Percentiles rank a stretch among this genome's conserved stretches.
Evolutionary conservation across 1,140 invertebrate genomes (phyloP).

Genomic region (Dendrolimus kikuchii): DNA sequence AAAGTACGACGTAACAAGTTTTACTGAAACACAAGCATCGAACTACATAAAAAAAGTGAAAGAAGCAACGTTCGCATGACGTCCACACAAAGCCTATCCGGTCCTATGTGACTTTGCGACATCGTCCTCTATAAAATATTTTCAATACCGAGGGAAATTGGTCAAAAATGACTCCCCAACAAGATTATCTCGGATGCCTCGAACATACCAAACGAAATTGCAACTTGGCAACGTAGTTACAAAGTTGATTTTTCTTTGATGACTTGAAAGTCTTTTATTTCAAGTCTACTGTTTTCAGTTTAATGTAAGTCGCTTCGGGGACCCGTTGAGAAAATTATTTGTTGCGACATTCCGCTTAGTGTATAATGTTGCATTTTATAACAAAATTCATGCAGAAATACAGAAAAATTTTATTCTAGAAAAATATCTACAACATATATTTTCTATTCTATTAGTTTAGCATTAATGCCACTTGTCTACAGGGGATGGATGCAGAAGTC

Average conservation of each 20-base stretch:
- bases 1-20: too few relatives aligned
- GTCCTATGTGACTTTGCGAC: constrained; percentile 12
- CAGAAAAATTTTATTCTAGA: too few relatives aligned
- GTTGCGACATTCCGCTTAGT: not conserved
- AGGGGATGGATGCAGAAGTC: too few relatives aligned
- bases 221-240: not conserved
- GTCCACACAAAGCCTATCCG: constrained; percentile 10
- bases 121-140: constrained; percentile 45
- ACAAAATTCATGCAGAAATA: too few relatives aligned
- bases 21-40: too few relatives aligned
- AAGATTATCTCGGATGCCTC: constrained; percentile 39
- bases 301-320: constrained; percentile 16
- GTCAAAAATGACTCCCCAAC: constrained; percentile 56
- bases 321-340: constrained; percentile 15
- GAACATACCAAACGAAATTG: not conserved
- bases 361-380: too few relatives aligned
- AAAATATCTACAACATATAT: too few relatives aligned
- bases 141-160: constrained; percentile 49
- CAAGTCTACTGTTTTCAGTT: too few relatives aligned
- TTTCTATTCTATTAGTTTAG: too few relatives aligned
- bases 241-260: constrained; percentile 14
- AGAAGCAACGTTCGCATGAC: constrained; percentile 6
- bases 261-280: too few relatives aligned
- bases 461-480: too few relatives aligned
- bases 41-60: not conserved